Conservation (phyloP, 2,797 vertebrate genomes). For the Pangasius djambal region DNA sequence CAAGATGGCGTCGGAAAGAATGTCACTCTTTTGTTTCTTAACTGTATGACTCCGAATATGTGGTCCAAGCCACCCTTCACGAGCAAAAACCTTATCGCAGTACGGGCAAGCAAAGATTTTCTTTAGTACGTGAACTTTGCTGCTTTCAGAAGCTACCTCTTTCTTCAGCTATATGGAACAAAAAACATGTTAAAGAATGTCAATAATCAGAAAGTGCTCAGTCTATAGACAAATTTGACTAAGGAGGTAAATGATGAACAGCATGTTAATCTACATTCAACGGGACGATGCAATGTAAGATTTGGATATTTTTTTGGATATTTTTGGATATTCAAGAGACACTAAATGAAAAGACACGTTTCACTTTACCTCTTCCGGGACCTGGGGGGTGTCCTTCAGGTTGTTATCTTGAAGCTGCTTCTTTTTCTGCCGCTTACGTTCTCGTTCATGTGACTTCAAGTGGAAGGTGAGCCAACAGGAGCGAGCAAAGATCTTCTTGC, state of each 20-base stretch:
- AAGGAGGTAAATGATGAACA: not conserved
- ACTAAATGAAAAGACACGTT: not conserved
- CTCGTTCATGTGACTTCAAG: constrained; percentile 36
- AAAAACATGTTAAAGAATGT: not conserved
- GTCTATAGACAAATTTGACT: not conserved
- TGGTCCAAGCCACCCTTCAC: constrained; percentile 38
- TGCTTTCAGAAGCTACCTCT: constrained; percentile 19
- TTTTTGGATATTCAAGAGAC: not conserved
- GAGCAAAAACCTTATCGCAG: constrained; percentile 48
- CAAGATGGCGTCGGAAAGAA: not conserved
- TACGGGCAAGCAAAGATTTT: constrained; percentile 47
- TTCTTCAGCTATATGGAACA: constrained; percentile 24
- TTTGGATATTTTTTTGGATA: not conserved
- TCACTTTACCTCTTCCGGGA: constrained; percentile 10
- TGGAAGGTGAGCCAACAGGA: constrained; percentile 35
- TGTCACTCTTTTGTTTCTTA: constrained; percentile 8
- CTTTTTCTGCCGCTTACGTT: constrained; percentile 15
- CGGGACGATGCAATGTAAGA: not conserved
- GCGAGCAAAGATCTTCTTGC: constrained; percentile 39
- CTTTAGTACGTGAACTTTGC: constrained; percentile 20
- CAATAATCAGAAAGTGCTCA: not conserved
- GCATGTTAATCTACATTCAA: not conserved
- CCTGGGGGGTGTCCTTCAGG: not conserved
- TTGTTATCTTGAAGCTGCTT: constrained; percentile 20
- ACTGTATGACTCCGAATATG: constrained; percentile 36